Percentiles rank a stretch among this genome's conserved stretches.
phyloP scores from a whole-genome alignment of 2,888 invertebrate species.

The Scaptomyza polygonia region DNA sequence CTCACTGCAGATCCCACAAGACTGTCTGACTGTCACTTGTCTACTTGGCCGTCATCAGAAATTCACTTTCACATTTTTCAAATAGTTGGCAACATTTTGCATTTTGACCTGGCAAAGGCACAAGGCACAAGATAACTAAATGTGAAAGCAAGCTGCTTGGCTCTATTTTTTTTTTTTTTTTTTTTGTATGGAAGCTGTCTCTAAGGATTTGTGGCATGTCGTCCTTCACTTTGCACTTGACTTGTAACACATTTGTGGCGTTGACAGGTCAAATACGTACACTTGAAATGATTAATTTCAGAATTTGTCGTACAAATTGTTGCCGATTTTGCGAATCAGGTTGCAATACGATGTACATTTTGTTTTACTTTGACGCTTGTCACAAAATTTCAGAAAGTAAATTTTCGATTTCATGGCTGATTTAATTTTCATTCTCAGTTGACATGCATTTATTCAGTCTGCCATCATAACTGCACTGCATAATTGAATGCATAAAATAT shows the following conservation, averaged over 20 bases:
- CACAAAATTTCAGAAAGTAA: constrained; percentile 16
- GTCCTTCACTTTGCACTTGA: constrained; percentile 15
- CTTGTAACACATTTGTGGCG: constrained; percentile 31
- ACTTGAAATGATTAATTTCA: constrained; percentile 60
- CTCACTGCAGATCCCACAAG: neutral
- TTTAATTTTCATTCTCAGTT: constrained; percentile 13
- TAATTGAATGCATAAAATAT: constrained; percentile 35
- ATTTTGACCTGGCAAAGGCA: constrained; percentile 3
- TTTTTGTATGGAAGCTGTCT: constrained; percentile 28
- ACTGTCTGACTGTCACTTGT: constrained; percentile 2
- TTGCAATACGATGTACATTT: constrained; percentile 6
- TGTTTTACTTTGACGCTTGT: constrained; percentile 4
- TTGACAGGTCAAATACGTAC: constrained; percentile 47
- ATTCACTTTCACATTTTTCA: constrained; percentile 50
- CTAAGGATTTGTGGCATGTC: constrained; percentile 16
- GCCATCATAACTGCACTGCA: constrained; percentile 9
- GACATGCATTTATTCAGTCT: constrained; percentile 6
- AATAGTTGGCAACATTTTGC: constrained; percentile 48
- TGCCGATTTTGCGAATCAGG: constrained; percentile 29
- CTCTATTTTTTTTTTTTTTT: neutral
- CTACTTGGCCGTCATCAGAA: constrained; percentile 15
- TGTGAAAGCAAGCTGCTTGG: constrained; percentile 24
- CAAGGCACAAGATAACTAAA: constrained; percentile 17
- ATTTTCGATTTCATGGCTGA: constrained; percentile 41
- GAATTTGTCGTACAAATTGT: constrained; percentile 59